Base-by-base conservation (phyloP, 2,113 vertebrate genomes). In the Lasiurus borealis region DNA sequence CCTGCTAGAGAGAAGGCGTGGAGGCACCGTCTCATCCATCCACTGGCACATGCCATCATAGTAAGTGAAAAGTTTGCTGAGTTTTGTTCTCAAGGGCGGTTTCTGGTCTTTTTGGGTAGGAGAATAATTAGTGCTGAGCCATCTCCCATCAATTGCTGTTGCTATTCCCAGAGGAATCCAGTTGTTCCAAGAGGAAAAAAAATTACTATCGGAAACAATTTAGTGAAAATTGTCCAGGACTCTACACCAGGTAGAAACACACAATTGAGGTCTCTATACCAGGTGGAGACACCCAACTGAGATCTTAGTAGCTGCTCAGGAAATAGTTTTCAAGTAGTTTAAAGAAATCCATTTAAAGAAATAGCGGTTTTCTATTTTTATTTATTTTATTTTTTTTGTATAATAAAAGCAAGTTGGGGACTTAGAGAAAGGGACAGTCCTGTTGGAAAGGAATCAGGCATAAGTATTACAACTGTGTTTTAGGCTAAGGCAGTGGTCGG, bases 81-180 rank as follows among this genome's bases (percentile, higher is more conserved):
- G 29, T 59, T 90, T 71, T 36, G 1, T 46, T 75, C 88, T 75
- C 88, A 34, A 92, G 85, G 69, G 34, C 21, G 15, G n/a, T 90
- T 92, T 87, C 68, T 90, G 90, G 81, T 48, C 72, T 86, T 91
- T 78, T 6, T 46, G 89, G 34, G 40, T 46, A 72, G 57, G 40
- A 88, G 77, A 69, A 76, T 92, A 81, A 83, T 92, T 90, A 84
- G 52, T 84, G 40, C 64, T 48, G 57, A 85, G 62, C 62, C 59
- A 14, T 92, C 68, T 57, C 82, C 69, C 90, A 88, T 81, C 81
- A 84, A 64, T 57, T 93, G 83, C 95, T 96, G 78, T 80, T 96
- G 44, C 48, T 80, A 6, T 75, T 96, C 54, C 87, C 95, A 94
- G 83, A 94, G 50, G 62, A 83, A 83, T 80, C 34, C 29, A 71